Conservation (phyloP, 2,888 invertebrate genomes). For the Agrypnus murinus region DNA sequence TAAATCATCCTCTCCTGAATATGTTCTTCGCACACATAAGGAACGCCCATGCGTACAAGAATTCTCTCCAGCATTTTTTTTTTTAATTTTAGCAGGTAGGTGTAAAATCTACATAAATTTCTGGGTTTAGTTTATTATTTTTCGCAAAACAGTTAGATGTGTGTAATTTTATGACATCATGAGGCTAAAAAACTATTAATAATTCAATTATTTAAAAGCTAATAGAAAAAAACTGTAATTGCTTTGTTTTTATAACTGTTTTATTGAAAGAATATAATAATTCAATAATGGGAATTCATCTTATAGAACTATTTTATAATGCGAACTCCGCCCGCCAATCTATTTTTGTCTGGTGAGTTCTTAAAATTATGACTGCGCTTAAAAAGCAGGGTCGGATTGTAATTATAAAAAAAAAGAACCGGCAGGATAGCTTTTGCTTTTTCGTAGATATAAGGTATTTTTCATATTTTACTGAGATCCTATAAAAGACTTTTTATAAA, state of each 20-base stretch:
- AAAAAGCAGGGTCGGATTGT: no score
- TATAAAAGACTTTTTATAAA: no score
- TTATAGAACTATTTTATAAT: neutral
- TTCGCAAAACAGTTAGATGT: constrained; percentile 14
- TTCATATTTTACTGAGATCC: no score
- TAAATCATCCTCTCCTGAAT: constrained; percentile 33
- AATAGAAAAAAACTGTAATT: no score
- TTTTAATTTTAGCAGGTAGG: constrained; percentile 15
- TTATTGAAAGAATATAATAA: no score
- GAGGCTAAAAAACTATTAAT: constrained; percentile 8
- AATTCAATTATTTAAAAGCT: constrained; percentile 1
- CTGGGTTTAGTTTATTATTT: constrained; percentile 20
- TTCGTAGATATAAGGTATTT: no score
- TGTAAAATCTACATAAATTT: constrained; percentile 38
- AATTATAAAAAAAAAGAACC: no score
- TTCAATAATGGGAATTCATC: no score
- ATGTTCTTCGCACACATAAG: constrained; percentile 36
- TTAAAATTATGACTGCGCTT: constrained; percentile 24
- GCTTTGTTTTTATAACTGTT: no score
- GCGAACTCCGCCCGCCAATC: no score
- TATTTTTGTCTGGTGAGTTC: constrained; percentile 18
- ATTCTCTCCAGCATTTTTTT: constrained; percentile 4
- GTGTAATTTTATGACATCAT: constrained; percentile 5
- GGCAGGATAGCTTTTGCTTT: no score
- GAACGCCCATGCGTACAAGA: constrained; percentile 39